A percentile compares a stretch with the other conserved stretches of the same genome.
These are phyloP conservation scores for Xiphophorus hellerii DNA, from an alignment of 2,113 vertebrate species.

Conservation along the genomic window DNA sequence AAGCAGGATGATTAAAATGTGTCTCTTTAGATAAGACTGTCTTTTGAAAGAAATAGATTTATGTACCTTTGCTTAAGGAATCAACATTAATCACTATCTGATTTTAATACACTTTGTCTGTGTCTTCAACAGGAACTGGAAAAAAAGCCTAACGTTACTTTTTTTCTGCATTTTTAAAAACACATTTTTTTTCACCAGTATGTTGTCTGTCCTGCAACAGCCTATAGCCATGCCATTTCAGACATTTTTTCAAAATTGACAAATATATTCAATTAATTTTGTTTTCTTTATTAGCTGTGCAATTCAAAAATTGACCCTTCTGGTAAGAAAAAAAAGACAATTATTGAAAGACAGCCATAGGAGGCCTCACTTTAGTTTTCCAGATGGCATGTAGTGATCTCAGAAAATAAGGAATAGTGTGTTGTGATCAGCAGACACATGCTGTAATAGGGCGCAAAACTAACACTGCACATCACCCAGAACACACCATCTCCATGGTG, in stretches of 20 bases:
- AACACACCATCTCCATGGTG: too few species aligned
- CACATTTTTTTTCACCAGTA: not conserved
- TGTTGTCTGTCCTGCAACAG: slow-evolving; percentile 19
- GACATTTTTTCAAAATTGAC: not conserved
- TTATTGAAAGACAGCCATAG: not conserved
- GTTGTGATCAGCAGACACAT: too few species aligned
- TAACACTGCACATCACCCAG: too few species aligned
- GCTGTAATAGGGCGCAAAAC: too few species aligned
- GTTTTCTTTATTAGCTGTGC: too few species aligned
- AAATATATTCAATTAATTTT: not conserved
- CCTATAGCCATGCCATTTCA: slow-evolving; percentile 12
- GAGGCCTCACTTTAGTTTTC: not conserved
- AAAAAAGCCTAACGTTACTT: not conserved
- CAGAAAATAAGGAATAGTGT: too few species aligned
- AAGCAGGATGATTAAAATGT: not conserved
- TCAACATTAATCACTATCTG: not conserved
- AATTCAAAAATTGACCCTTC: not conserved
- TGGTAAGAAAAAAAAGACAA: not conserved
- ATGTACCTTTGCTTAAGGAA: not conserved
- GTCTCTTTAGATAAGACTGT: not conserved
- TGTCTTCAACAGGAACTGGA: slow-evolving; percentile 4
- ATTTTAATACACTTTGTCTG: slow-evolving; percentile 5
- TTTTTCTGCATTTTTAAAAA: not conserved
- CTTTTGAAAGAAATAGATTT: not conserved
- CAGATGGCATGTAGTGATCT: too few species aligned